Percentiles rank a stretch among this genome's conserved stretches.
phyloP scores from a whole-genome alignment of 2,888 invertebrate species.

The Troilus luridus region DNA sequence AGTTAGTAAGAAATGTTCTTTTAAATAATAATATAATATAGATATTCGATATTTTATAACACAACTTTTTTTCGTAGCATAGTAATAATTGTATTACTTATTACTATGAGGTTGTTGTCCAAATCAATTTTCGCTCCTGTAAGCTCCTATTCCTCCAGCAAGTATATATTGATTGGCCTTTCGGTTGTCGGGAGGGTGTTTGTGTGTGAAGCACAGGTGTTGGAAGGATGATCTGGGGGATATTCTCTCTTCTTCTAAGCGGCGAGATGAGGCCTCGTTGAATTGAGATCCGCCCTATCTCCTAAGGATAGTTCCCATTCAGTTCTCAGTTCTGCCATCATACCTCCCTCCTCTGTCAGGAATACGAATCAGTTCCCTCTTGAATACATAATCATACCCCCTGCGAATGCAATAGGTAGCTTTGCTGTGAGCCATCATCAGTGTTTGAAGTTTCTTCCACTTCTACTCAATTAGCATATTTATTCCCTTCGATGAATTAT shows the following conservation, averaged over 20 bases:
- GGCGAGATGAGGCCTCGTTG: background rate
- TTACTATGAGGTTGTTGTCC: no score
- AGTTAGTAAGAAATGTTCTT: no score
- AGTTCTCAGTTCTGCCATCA: slow-evolving; percentile 27
- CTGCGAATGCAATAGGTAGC: background rate
- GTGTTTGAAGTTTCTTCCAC: background rate
- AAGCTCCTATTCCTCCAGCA: background rate
- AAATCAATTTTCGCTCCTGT: background rate
- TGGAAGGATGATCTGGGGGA: background rate
- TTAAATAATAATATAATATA: no score
- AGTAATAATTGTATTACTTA: no score
- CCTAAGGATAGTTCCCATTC: slow-evolving; percentile 18
- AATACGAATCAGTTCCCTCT: background rate
- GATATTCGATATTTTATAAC: no score
- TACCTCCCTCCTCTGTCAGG: background rate
- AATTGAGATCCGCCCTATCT: background rate
- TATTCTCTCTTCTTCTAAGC: background rate
- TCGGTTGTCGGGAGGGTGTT: background rate
- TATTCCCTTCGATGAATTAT: background rate
- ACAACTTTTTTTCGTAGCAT: no score
- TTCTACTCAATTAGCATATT: background rate
- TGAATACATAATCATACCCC: slow-evolving; percentile 14
- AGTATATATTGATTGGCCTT: background rate
- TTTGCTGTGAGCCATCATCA: background rate
- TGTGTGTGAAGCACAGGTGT: background rate